These are phyloP conservation scores for Monomorium pharaonis DNA, from an alignment of 1,140 invertebrate species.

Conservation along the genomic window DNA sequence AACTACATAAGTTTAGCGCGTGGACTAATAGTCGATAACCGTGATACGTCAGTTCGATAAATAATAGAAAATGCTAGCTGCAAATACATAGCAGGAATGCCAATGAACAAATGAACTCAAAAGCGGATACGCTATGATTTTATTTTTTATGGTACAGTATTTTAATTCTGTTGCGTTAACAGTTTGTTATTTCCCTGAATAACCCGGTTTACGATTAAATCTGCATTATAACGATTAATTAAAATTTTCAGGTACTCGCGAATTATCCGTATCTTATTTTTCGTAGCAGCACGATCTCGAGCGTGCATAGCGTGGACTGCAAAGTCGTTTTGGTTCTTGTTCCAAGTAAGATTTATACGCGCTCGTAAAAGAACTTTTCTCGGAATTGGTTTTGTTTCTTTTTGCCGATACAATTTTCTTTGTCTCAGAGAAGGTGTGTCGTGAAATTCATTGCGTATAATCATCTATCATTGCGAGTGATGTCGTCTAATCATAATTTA, in stretches of 20 bases:
- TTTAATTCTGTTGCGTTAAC: conserved; percentile 12
- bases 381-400: neutral
- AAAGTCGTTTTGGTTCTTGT: neutral
- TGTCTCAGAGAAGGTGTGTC: neutral
- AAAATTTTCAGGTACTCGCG: conserved; percentile 4
- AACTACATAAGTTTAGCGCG: conserved; percentile 24
- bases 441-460: neutral
- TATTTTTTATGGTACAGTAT: conserved; percentile 11
- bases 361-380: conserved; percentile 10
- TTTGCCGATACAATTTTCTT: neutral
- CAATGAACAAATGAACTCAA: conserved; percentile 24
- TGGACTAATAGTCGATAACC: conserved; percentile 3
- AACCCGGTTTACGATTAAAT: conserved; percentile 28
- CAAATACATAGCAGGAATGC: neutral
- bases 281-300: neutral
- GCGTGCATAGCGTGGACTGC: neutral
- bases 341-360: conserved; percentile 9
- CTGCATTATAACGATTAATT: neutral
- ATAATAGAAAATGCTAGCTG: neutral
- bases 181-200: conserved; percentile 20
- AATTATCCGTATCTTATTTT: conserved; percentile 27
- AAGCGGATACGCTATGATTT: conserved; percentile 17
- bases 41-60: neutral
- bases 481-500: neutral
- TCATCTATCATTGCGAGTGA: neutral